Evolutionary conservation across 2,797 vertebrate genomes (phyloP).

Genomic region (Echeneis naucrates): DNA sequence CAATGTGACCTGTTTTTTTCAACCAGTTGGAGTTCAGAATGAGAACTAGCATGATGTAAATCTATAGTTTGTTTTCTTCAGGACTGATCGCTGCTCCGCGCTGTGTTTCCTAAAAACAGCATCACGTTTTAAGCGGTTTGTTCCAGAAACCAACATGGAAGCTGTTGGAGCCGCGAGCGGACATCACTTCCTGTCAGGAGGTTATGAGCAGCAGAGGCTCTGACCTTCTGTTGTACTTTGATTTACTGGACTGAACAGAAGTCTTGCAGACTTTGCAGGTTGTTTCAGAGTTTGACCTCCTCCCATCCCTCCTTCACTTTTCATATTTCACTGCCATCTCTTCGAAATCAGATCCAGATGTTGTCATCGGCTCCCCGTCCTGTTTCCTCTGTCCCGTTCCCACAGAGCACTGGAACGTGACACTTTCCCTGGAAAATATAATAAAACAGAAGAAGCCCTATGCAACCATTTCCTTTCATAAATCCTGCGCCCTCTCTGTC

Average conservation of each 20-base stretch:
- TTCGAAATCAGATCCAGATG: conserved; percentile 84
- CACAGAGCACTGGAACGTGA: conserved; percentile 80
- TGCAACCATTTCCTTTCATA: conserved; percentile 84
- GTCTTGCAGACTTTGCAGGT: conserved; percentile 31
- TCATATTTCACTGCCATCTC: conserved; percentile 79
- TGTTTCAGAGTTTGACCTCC: conserved; percentile 37
- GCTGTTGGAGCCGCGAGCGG: neutral
- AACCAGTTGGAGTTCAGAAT: too few relatives aligned
- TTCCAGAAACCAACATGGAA: too few relatives aligned
- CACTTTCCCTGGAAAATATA: conserved; percentile 85
- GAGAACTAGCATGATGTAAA: too few relatives aligned
- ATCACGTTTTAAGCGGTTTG: too few relatives aligned
- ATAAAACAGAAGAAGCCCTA: conserved; percentile 80
- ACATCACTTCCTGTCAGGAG: neutral
- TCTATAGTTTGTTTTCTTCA: too few relatives aligned
- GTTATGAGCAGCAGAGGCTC: neutral
- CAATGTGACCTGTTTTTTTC: too few relatives aligned
- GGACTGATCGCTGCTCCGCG: too few relatives aligned
- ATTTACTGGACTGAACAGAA: conserved; percentile 35
- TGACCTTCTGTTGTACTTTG: conserved; percentile 23
- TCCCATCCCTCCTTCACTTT: conserved; percentile 68
- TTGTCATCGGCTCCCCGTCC: conserved; percentile 76
- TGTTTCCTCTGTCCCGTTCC: conserved; percentile 82
- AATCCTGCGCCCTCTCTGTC: conserved; percentile 73
- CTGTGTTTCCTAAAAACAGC: too few relatives aligned